Evolutionary conservation across 2,888 invertebrate species (phyloP).

Genomic region (Malthinus flaveolus): DNA sequence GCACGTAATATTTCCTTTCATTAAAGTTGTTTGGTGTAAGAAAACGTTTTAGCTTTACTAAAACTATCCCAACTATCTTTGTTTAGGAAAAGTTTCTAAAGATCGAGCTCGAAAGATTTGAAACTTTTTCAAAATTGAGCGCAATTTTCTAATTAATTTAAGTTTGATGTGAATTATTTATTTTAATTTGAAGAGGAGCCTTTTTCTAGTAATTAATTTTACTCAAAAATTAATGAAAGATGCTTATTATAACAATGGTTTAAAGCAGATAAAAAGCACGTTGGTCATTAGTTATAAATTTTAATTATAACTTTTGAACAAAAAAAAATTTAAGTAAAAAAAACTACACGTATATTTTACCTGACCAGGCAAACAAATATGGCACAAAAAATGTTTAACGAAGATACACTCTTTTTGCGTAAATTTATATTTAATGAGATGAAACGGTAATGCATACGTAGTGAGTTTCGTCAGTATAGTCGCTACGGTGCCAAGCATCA

Average conservation of each 20-base stretch:
- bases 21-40: too few relatives aligned
- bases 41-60: too few relatives aligned
- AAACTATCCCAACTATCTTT: too few relatives aligned
- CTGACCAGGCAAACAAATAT: neutral
- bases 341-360: neutral
- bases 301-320: conserved; percentile 11
- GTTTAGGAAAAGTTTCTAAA: too few relatives aligned
- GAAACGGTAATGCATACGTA: conserved; percentile 19
- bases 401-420: conserved; percentile 15
- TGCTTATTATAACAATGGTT: neutral
- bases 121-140: too few relatives aligned
- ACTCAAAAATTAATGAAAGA: too few relatives aligned
- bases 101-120: too few relatives aligned
- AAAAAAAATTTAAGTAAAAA: neutral
- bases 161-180: too few relatives aligned
- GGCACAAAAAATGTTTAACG: conserved; percentile 9
- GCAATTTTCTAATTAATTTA: too few relatives aligned
- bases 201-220: too few relatives aligned
- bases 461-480: conserved; percentile 18
- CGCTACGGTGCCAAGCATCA: conserved; percentile 13
- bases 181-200: too few relatives aligned
- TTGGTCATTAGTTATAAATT: conserved; percentile 16
- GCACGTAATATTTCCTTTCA: too few relatives aligned
- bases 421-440: conserved; percentile 12
- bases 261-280: conserved; percentile 8